Percentiles rank a stretch among this genome's conserved stretches.
phyloP scores from a whole-genome alignment of 2,113 vertebrate genomes.

The Nycticryphes semicollaris region DNA sequence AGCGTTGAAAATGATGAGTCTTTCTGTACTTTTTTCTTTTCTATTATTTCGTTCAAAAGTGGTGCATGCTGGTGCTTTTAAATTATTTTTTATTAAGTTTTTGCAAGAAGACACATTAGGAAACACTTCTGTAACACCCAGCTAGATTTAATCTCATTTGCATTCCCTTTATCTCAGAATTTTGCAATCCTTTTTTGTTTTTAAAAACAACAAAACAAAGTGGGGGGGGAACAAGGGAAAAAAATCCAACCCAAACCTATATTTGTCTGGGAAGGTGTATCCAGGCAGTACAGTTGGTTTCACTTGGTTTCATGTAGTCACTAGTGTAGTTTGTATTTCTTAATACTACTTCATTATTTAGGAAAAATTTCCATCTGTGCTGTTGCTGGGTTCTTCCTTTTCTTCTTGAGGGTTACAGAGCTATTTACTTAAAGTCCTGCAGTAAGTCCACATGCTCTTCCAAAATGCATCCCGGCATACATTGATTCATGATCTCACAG shows the following conservation, averaged over 20 bases:
- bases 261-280: neutral
- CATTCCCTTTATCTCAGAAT: neutral
- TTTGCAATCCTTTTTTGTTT: conserved; percentile 1
- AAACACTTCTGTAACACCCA: conserved; percentile 1
- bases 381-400: neutral
- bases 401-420: neutral
- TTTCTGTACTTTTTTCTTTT: neutral
- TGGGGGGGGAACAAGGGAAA: too few species aligned
- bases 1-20: neutral
- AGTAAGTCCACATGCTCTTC: neutral
- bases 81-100: neutral
- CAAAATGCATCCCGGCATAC: neutral
- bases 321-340: neutral
- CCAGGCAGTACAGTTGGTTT: neutral
- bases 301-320: neutral
- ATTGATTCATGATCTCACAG: neutral
- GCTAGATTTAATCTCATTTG: neutral
- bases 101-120: neutral
- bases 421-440: neutral
- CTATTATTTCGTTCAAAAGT: neutral
- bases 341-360: neutral
- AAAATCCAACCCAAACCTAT: neutral
- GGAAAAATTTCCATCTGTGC: neutral
- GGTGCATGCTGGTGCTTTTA: neutral
- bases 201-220: neutral